Evolutionary conservation across 2,888 invertebrate species (phyloP), one percentile per base, ranked within the genome.

Genomic region (Dicyrtoma fusca): DNA sequence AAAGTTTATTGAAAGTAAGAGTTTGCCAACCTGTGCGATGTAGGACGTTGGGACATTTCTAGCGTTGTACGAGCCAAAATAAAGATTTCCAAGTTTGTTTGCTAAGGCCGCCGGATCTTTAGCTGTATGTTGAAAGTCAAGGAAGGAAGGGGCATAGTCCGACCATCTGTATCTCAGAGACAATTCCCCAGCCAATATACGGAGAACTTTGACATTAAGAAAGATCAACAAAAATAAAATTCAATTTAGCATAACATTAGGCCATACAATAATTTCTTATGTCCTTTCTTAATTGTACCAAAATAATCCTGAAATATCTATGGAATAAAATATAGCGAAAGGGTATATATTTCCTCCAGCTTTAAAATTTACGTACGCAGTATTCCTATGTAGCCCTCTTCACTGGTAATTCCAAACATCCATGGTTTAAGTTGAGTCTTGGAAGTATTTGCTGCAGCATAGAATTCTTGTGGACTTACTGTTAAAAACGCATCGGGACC

Each of bases 81-180:
- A 70, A 19, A 70, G 51, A 13, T 34, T 42, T 5, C 49, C 51
- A 2, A 70, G 23, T 19, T 63, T 63, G 19, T 59, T 34, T 1
- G 63, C 61, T 26, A 63, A 17, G 6, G 26, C 34, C 14, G 17
- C 34, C 1, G 62, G 53, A 47, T 70, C 53, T n/a, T 42, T 61
- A 13, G 76, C 73, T 10, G 75, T 75, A 61, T 76, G 69, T 57
- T 75, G 72, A 44, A 75, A 76, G 42, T 76, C 76, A 21, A 76
- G 68, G 62, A 75, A 75, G 19, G 75, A 66, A 1, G 76, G 76
- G 21, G 75, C 76, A 11, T 75, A 14, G 10, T 71, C 70, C 8
- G 75, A 51, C 75, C 75, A 75, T 53, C 55, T 63, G 5, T 57
- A 45, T n/a, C 75, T 64, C 19, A 75, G 64, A 14, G 49, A 45